Evolutionary conservation across 2,113 vertebrate genomes (phyloP).

Genomic region (Syngnathus scovelli): DNA sequence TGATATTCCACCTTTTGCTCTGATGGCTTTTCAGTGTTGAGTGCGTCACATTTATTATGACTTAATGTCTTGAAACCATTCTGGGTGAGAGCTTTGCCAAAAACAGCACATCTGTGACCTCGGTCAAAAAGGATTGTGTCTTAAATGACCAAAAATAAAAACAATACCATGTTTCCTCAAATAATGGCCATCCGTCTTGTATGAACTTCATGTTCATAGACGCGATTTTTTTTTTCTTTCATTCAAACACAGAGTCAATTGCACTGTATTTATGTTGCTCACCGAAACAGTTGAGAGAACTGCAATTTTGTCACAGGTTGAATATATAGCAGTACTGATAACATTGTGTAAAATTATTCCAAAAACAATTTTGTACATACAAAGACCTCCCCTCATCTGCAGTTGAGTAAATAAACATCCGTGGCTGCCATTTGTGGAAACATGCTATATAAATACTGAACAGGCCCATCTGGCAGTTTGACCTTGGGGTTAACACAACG

Average conservation of each 20-base stretch:
- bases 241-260: not conserved
- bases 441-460: not conserved
- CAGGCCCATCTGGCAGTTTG: conserved; percentile 1
- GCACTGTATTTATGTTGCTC: not conserved
- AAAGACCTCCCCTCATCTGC: not conserved
- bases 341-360: not conserved
- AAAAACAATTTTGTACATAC: not conserved
- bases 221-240: not conserved
- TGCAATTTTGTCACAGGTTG: not conserved
- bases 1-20: conserved; percentile 21
- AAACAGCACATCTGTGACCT: conserved; percentile 36
- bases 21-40: conserved; percentile 12
- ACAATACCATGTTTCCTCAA: not conserved
- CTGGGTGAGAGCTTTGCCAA: conserved; percentile 32
- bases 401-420: not conserved
- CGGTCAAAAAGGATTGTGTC: conserved; percentile 19
- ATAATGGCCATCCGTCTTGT: not conserved
- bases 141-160: conserved; percentile 39
- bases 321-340: not conserved
- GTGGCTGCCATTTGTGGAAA: not conserved
- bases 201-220: not conserved
- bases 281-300: not conserved
- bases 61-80: conserved; percentile 14
- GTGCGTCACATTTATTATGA: conserved; percentile 10
- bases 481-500: conserved; percentile 19